Base-by-base conservation (phyloP, 2,888 invertebrate species). In the Dicranocentrus wangi region DNA sequence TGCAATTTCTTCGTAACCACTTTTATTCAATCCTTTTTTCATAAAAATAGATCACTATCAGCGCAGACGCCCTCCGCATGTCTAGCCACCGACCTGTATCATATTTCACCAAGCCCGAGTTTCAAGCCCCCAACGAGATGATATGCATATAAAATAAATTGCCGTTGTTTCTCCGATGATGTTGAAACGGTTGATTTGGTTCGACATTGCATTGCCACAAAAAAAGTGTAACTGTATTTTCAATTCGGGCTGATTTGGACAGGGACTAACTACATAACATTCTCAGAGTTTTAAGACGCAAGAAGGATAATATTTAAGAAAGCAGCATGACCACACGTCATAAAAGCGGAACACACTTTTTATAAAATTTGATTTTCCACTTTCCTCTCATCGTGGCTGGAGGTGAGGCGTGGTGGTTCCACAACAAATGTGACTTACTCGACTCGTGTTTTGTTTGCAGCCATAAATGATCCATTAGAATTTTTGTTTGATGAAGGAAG, bases 331-430 rank as follows among this genome's bases (percentile, higher is more conserved):
- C 3, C 25, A 51, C 51, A 51, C n/a, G 19, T 39, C 5, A 51
- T 51, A 51, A 17, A 51, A 51, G n/a, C 51, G n/a, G n/a, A 53
- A 21, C 32, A 63, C 5, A 63, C 5, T n/a, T 63, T n/a, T 51
- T n/a, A 51, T 13, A 51, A 5, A 51, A 13, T 51, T 51, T 51
- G 10, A 51, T n/a, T 3, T n/a, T 51, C 51, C 5, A n/a, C 17
- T 51, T 51, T n/a, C 3, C 51, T n/a, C 17, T n/a, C 51, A 19
- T 32, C 53, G 39, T 63, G 60, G 63, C 53, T 68, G 77, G 68
- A 68, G 61, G 39, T 61, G 42, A 78, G 78, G 78, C 70, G 78
- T 78, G 78, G 78, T 70, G 65, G 47, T 13, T 21, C 21, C 63
- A 21, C 53, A 78, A 19, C 27, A 58, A 39, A n/a, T 61, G 78